A percentile compares a stretch with the other conserved stretches of the same genome.
These are phyloP conservation scores for Eurystomus gularis DNA, from an alignment of 2,113 vertebrate genomes.

Conservation along the genomic window DNA sequence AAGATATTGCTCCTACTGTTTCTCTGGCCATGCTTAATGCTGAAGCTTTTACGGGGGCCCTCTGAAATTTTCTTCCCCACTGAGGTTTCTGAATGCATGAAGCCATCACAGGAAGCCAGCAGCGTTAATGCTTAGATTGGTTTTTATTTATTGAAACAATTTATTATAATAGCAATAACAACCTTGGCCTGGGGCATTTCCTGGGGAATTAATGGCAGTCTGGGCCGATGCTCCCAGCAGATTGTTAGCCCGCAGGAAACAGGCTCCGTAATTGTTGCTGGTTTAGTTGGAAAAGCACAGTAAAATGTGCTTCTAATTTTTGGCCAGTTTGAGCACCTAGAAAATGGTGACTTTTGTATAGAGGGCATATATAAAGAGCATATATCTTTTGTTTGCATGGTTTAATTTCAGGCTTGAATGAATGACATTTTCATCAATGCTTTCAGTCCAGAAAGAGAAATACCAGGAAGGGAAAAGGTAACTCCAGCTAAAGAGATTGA, in stretches of 20 bases:
- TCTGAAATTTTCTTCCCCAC: slow-evolving; percentile 35
- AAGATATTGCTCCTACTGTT: slow-evolving; percentile 46
- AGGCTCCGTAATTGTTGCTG: background rate
- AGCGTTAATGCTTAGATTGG: slow-evolving; percentile 22
- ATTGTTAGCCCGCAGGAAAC: slow-evolving; percentile 56
- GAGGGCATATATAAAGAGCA: background rate
- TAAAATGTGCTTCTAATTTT: slow-evolving; percentile 65
- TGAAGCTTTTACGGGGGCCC: background rate
- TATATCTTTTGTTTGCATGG: background rate
- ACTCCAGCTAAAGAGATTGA: background rate
- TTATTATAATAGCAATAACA: slow-evolving; percentile 60
- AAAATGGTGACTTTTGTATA: background rate
- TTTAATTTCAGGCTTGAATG: background rate
- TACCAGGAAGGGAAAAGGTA: background rate
- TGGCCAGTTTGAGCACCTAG: background rate
- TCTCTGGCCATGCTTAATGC: background rate
- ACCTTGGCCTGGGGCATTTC: slow-evolving; percentile 52
- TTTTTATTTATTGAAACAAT: slow-evolving; percentile 65
- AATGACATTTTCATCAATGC: background rate
- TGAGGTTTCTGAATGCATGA: slow-evolving; percentile 31
- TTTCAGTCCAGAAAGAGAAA: background rate
- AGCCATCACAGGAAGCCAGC: slow-evolving; percentile 38
- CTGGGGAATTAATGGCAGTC: slow-evolving; percentile 58
- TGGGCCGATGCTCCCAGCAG: slow-evolving; percentile 57
- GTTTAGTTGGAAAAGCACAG: slow-evolving; percentile 53